phyloP scores from a whole-genome alignment of 2,113 vertebrate species.

The Ibidorhyncha struthersii region DNA sequence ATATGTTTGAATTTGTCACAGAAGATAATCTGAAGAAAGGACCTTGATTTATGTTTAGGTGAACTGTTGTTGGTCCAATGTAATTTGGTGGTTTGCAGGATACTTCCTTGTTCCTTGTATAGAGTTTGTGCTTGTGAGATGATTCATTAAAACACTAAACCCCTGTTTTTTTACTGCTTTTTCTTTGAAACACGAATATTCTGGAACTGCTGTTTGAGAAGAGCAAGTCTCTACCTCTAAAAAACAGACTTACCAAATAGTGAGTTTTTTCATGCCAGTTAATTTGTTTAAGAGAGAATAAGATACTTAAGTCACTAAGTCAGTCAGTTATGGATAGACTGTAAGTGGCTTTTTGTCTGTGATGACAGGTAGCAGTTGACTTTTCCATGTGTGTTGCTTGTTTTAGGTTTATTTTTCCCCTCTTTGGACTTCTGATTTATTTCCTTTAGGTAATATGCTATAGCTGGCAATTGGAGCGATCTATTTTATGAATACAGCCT shows the following conservation, averaged over 20 bases:
- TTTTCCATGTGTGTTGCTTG: not conserved
- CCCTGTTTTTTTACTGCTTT: not conserved
- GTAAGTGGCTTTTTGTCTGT: not conserved
- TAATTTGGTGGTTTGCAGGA: not conserved
- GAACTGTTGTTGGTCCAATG: not conserved
- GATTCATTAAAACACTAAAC: not conserved
- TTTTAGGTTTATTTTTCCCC: too few species aligned
- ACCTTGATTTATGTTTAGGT: not conserved
- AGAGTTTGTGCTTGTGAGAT: not conserved
- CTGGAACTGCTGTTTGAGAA: not conserved
- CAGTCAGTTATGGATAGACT: not conserved
- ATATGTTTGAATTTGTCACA: not conserved
- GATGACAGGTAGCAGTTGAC: not conserved
- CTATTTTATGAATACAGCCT: not conserved
- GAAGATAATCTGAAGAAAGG: not conserved
- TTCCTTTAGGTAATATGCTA: not conserved
- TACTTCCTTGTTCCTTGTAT: not conserved
- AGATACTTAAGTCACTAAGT: not conserved
- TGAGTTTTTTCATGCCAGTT: not conserved
- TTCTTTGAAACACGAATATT: not conserved
- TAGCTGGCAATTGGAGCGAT: not conserved
- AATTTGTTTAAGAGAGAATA: not conserved
- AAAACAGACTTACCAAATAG: not conserved
- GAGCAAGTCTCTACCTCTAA: not conserved
- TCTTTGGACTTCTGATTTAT: not conserved